Evolutionary conservation across 1,140 invertebrate genomes (phyloP), one percentile per base, ranked within the genome.

Genomic region (Lucilia cuprina): DNA sequence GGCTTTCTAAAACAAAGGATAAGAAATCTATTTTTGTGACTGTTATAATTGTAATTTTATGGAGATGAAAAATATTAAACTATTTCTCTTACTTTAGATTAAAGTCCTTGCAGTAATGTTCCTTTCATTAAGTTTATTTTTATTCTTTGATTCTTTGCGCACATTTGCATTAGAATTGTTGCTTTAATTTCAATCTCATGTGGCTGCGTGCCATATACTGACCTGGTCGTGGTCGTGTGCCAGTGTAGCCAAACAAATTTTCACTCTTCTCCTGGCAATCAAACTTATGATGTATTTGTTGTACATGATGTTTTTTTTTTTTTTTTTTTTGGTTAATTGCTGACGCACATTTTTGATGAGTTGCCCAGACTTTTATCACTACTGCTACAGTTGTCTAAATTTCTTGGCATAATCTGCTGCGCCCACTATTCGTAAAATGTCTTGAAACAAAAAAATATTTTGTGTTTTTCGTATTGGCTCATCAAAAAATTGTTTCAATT

Each of bases 361-460:
- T 35, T 77, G 75, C 75, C 75, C 41, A 78, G 75, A 47, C 14
- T 47, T 78, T 78, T 17, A 19, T 70, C 25, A 30, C 25, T 30
- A 30, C 25, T 30, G 25, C 25, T 78, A 5, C 9, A 41, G 34
- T 78, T 78, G 30, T 78, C 34, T 19, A 50, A 80, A 50, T 50
- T 49, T 80, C 77, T 80, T 80, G 77, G 77, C 77, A 80, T 80
- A 50, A 49, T 50, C 77, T 80, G 65, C 65, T 80, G 77, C 77
- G 77, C 41, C 77, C 77, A 80, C 77, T 50, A 80, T 21, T 70
- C 19, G 65, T 70, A 70, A 25, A 41, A 21, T 8, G 65, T 25
- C 65, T 70, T 70, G n/a, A 70, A 80, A 41, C 5, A 41, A 41
- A 41, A 41, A 41, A 49, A 80, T 47, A 47, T 41, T 41, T 21